Base-by-base conservation (phyloP, 1,140 invertebrate genomes). In the Amphibalanus amphitrite region DNA sequence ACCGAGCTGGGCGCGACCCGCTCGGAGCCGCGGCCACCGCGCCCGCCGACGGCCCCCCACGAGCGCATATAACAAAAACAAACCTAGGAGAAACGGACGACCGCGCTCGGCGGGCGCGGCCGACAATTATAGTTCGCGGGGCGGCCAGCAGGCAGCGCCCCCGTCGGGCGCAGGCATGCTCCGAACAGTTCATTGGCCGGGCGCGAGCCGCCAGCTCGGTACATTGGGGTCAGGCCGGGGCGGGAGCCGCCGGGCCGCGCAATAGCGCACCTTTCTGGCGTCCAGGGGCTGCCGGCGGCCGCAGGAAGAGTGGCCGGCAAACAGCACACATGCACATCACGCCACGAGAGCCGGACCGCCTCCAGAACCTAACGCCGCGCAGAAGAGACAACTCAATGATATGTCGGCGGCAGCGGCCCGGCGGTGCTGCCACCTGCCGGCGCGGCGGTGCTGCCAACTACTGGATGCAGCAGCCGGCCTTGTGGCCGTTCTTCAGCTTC, bases 381-480 rank as follows among this genome's bases (percentile, higher is more conserved):
- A 20, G 23, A 59, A 59, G 23, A 1, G 47, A 38, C 47, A 59
- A 59, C 47, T 59, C 47, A 59, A 59, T 59, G 47, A 59, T 59
- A 59, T 59, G 47, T 59, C 47, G 13, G 47, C 47, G 47, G 47
- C 10, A 23, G 47, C 47, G 47, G 47, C 47, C 10, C 6, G 47
- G 47, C 47, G 47, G 47, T 59, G 47, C 47, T 59, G 13, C 47
- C 30, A 6, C 28, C 28, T 70, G 15, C 3, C 70, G 29, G 26
- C 25, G 33, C 64, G 40, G 8, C 26, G 29, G 29, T 69, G 38
- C 23, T 28, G 33, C 29, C 47, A 17, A 29, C 70, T 89, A 92
- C 85, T 91, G 89, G 80, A 92, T 84, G 83, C 89, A 91, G 85
- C 90, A 93, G 74, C 88, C 90, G 83, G 90, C 90, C 83, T 91